phyloP scores from a whole-genome alignment of 2,113 vertebrate genomes.

The Thunnus maccoyii region DNA sequence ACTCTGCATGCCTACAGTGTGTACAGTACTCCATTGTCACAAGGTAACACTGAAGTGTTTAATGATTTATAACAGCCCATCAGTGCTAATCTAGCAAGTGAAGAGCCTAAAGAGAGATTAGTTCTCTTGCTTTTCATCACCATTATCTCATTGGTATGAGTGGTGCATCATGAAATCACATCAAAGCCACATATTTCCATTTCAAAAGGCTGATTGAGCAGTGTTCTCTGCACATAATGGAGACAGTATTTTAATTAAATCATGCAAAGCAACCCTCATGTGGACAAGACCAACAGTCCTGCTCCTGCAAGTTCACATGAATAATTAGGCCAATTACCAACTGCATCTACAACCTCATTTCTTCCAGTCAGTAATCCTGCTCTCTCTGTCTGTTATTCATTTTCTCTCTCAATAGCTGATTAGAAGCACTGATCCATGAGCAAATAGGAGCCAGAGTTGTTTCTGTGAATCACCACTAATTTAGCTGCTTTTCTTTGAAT shows the following conservation, averaged over 20 bases:
- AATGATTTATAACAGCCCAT: constrained; percentile 31
- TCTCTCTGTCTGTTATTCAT: not conserved
- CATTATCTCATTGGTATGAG: constrained; percentile 58
- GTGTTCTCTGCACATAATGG: not conserved
- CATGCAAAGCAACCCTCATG: not conserved
- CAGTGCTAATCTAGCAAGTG: constrained; percentile 17
- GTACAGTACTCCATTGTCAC: not conserved
- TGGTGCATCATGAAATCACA: constrained; percentile 30
- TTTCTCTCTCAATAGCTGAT: constrained; percentile 23
- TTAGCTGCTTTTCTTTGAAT: constrained; percentile 38
- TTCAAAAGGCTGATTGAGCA: constrained; percentile 45
- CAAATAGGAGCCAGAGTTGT: constrained; percentile 25
- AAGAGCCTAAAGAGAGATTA: constrained; percentile 25
- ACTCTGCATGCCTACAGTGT: constrained; percentile 18
- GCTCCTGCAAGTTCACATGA: constrained; percentile 8
- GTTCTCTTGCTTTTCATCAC: constrained; percentile 27
- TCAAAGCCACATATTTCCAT: constrained; percentile 58
- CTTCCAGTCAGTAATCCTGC: not conserved
- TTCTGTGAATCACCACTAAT: constrained; percentile 36
- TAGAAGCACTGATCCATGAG: constrained; percentile 6
- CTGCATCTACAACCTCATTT: not conserved
- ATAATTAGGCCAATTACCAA: constrained; percentile 19
- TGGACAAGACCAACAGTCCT: constrained; percentile 5
- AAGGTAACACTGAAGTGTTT: constrained; percentile 8
- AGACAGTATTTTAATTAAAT: constrained; percentile 39